Evolutionary conservation across 2,113 vertebrate species (phyloP), one percentile per base, ranked within the genome.

Genomic region (Pipra filicauda): DNA sequence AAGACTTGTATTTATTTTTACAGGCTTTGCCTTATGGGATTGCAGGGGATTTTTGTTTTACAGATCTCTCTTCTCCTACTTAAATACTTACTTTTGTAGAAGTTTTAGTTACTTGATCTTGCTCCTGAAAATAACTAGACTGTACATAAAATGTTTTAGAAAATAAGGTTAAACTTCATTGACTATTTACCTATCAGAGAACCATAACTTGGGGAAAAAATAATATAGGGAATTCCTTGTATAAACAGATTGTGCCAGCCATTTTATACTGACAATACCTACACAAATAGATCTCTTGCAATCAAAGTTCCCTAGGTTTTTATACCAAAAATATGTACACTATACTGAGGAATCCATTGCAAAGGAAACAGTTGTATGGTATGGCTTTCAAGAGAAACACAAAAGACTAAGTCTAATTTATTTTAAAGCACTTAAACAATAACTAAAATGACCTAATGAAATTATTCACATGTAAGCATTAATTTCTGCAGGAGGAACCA

Each of bases 401-500:
- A 43, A n/a, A 78, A 91, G 66, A 37, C 31, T 75, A 58, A 89
- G 44, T 19, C 58, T 17, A 28, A 78, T 92, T 80, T 76, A 55
- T 91, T 94, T 92, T 31, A 86, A 84, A 77, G 16, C 73, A 93
- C 76, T 77, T 57, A 70, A 90, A 91, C 48, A 91, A 57, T 52
- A 85, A 85, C 51, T 54, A 48, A 88, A 88, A 69, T 6, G 18
- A 85, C 44, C 76, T 66, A 71, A 76, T 55, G 80, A 85, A 94
- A 92, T 95, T 54, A 77, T 92, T 95, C 41, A 78, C 39, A 71
- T 61, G n/a, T 6, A 80, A 91, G 58, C 81, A 91, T 12, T 39
- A 69, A 74, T 46, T 65, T 90, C 85, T 95, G 92, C 93, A 96
- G 96, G 85, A 96, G 86, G 91, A 88, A 83, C 83, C 91, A 95